These are phyloP conservation scores for Drosophila pruinosa DNA, from an alignment of 1,140 invertebrate genomes.

Conservation along the genomic window DNA sequence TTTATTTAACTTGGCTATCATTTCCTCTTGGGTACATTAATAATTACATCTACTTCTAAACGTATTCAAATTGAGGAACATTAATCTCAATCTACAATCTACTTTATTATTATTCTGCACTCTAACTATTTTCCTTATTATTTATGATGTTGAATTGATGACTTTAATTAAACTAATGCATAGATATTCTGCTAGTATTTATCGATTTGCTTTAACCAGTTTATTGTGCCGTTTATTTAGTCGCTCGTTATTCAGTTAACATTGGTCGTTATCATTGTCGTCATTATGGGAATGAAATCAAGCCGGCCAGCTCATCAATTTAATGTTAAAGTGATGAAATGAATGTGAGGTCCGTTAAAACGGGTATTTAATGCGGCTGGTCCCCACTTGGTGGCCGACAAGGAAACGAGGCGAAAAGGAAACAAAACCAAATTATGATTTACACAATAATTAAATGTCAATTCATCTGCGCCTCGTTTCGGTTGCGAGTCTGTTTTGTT, in stretches of 20 bases:
- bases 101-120: neutral
- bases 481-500: too few species aligned
- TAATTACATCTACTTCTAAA: neutral
- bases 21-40: neutral
- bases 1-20: neutral
- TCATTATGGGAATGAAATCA: neutral
- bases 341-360: constrained; percentile 57
- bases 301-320: neutral
- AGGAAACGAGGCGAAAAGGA: constrained; percentile 12
- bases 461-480: constrained; percentile 51
- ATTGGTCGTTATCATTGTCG: neutral
- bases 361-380: constrained; percentile 52
- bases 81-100: too few species aligned
- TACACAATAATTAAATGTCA: constrained; percentile 78
- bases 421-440: constrained; percentile 66
- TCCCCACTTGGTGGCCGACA: neutral
- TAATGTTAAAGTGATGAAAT: constrained; percentile 40
- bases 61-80: neutral
- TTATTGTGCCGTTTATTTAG: neutral
- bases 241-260: neutral
- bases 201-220: too few species aligned
- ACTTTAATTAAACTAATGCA: neutral
- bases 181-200: too few species aligned
- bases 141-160: neutral
- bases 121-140: neutral